Evolutionary conservation across 2,113 vertebrate species (phyloP).

Genomic region (Leuciscus idus): DNA sequence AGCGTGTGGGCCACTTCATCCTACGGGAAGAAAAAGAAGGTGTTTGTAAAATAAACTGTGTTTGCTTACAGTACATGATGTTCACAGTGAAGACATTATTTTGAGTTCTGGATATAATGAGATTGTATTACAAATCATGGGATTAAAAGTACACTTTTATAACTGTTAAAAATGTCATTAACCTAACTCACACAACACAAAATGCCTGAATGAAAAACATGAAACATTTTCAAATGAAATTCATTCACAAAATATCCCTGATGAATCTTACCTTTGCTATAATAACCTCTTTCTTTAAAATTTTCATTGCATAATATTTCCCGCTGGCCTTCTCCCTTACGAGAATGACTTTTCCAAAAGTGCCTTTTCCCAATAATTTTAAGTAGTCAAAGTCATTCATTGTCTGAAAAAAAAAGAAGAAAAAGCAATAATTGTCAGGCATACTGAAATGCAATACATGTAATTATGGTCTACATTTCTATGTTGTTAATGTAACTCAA

Average conservation of each 20-base stretch:
- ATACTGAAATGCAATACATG: not conserved
- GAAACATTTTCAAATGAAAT: not conserved
- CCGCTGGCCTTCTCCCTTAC: conserved; percentile 98
- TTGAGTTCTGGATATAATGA: not conserved
- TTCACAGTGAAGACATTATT: not conserved
- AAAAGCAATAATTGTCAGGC: not conserved
- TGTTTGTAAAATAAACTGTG: not conserved
- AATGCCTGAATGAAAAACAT: not conserved
- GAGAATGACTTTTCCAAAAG: conserved; percentile 97
- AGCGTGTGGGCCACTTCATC: conserved; percentile 98
- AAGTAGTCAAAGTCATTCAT: conserved; percentile 99
- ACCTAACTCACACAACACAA: not conserved
- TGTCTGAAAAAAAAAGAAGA: conserved; percentile 77
- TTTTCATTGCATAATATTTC: conserved; percentile 99
- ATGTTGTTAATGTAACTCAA: conserved; percentile 9
- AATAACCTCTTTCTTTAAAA: conserved; percentile 98
- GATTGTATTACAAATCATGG: not conserved
- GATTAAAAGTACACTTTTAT: not conserved
- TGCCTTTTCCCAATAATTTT: conserved; percentile 97
- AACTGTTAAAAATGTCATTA: not conserved
- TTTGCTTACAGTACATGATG: not conserved
- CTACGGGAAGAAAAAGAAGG: conserved; percentile 67
- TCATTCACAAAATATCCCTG: not conserved
- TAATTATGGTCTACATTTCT: conserved; percentile 7
- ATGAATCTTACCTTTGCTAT: conserved; percentile 90